These are phyloP conservation scores for Zaprionus africanus DNA, from an alignment of 1,140 invertebrate genomes.

Conservation along the genomic window DNA sequence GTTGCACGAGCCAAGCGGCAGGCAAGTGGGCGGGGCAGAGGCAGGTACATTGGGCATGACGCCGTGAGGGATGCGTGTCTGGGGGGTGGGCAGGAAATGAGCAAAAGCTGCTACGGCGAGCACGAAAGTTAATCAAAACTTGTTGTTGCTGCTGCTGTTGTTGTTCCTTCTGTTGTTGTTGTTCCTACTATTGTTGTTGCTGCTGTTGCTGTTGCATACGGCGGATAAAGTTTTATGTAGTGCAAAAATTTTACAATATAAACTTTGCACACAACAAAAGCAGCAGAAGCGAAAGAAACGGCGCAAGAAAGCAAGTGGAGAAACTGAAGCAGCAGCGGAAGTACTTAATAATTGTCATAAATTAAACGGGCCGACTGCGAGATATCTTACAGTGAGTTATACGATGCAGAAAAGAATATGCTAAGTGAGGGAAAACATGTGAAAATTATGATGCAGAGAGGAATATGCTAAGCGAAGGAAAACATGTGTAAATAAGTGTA, in stretches of 20 bases:
- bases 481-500: background rate
- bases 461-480: background rate
- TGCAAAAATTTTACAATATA: conserved; percentile 65
- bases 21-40: conserved; percentile 4
- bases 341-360: conserved; percentile 16
- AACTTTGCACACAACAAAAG: conserved; percentile 48
- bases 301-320: conserved; percentile 3
- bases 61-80: conserved; percentile 1
- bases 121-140: conserved; percentile 66
- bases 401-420: background rate
- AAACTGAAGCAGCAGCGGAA: conserved; percentile 3
- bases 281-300: conserved; percentile 21
- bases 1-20: conserved; percentile 14
- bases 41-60: background rate
- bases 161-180: conserved; percentile 15
- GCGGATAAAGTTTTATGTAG: conserved; percentile 65
- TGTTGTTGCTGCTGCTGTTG: conserved; percentile 36
- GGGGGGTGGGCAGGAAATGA: conserved; percentile 54
- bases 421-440: background rate
- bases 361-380: background rate
- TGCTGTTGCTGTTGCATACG: conserved; percentile 28
- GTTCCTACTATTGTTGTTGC: conserved; percentile 16
- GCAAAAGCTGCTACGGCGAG: conserved; percentile 53
- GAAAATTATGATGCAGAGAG: background rate
- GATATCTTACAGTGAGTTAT: conserved; percentile 9